phyloP scores from a whole-genome alignment of 2,888 invertebrate genomes.

The Agrotis exclamationis region DNA sequence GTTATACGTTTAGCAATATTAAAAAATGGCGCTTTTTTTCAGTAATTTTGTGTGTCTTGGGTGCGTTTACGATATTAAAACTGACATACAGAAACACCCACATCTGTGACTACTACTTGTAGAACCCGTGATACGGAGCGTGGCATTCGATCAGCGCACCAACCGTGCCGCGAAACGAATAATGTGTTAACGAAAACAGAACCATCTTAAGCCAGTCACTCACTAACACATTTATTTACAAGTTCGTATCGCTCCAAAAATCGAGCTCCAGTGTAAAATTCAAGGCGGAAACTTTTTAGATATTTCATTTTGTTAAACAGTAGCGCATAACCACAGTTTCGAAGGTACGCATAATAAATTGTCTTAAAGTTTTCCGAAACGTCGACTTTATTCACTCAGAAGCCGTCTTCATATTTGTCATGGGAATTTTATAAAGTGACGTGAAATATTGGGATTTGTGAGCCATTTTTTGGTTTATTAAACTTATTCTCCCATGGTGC shows the following conservation, averaged over 20 bases:
- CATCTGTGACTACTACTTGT: too few relatives aligned
- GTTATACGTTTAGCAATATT: too few relatives aligned
- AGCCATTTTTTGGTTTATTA: slow-evolving; percentile 41
- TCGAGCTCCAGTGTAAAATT: slow-evolving; percentile 38
- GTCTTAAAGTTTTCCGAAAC: slow-evolving; percentile 73
- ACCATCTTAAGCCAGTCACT: slow-evolving; percentile 10
- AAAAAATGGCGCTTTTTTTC: too few relatives aligned
- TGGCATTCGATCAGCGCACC: too few relatives aligned
- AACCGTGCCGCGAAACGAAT: too few relatives aligned
- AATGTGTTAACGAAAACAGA: slow-evolving; percentile 25
- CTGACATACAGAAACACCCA: too few relatives aligned
- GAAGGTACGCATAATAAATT: slow-evolving; percentile 79
- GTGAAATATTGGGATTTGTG: slow-evolving; percentile 53
- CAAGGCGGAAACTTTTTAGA: slow-evolving; percentile 66
- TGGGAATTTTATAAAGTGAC: slow-evolving; percentile 63
- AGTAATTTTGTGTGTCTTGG: too few relatives aligned
- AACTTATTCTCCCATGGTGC: slow-evolving; percentile 29
- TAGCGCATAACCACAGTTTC: slow-evolving; percentile 73
- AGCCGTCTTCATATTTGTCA: slow-evolving; percentile 64
- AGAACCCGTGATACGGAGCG: too few relatives aligned
- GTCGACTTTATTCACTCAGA: slow-evolving; percentile 71
- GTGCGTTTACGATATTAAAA: too few relatives aligned
- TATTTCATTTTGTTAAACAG: slow-evolving; percentile 77
- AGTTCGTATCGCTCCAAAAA: slow-evolving; percentile 46
- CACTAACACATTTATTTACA: slow-evolving; percentile 26